Base-by-base conservation (phyloP, 2,113 vertebrate genomes). In the Cepphus grylle region DNA sequence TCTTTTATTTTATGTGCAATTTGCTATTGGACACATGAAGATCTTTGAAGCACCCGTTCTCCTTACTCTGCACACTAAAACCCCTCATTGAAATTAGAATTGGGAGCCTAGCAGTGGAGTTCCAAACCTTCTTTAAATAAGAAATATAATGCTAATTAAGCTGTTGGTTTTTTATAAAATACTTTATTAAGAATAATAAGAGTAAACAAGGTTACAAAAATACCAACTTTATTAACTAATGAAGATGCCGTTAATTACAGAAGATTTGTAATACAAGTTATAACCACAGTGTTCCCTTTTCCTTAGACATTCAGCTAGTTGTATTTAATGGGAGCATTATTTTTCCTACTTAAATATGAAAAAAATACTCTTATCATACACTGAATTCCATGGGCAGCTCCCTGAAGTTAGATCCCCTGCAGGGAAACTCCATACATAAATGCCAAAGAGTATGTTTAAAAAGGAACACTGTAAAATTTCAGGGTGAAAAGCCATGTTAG, bases 131-230 rank as follows among this genome's bases (percentile, higher is more conserved):
- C 88, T 72, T 92, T 74, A 76, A 96, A 86, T 61, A 94, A 96
- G 52, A 97, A 79, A 97, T 95, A 21, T 78, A 61, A 76, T 84
- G 47, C 81, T 96, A 93, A 94, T 72, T 89, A 69, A n/a, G 15
- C 45, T 84, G 26, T 11, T 34, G 8, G 18, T 19, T 90, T 97
- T 97, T 96, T 96, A 97, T 98, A 98, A 98, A 98, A 98, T 98
- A 98, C 85, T 98, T 98, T 98, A 98, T 98, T 98, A 96, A 96
- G 95, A 97, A 96, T 97, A 97, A 98, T 97, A 97, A 96, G 95
- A 98, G 95, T 97, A 97, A 97, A 94, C 97, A 97, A 95, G 95
- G 95, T 97, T 98, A 98, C 98, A 98, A 98, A 98, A 98, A 98
- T 98, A 98, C 97, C 96, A 95, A 95, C 92, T 98, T 97, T 97